Percentiles rank a stretch among this genome's conserved stretches.
Conservation (phyloP, 2,113 vertebrate genomes). For the Ceuthmochares aereus region DNA sequence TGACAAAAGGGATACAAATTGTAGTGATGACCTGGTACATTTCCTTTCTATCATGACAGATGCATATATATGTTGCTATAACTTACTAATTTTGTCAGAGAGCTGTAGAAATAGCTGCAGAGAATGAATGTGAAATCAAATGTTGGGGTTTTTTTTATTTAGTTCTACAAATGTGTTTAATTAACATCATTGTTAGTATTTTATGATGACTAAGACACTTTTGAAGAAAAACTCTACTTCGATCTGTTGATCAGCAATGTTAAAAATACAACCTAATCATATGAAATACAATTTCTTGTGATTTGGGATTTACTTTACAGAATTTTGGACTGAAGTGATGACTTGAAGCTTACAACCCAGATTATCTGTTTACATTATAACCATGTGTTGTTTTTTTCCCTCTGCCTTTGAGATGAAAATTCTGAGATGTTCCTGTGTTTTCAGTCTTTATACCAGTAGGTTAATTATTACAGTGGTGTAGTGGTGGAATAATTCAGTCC, state of each 20-base stretch:
- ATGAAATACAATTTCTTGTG: not conserved
- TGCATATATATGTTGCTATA: not conserved
- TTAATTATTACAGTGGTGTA: not conserved
- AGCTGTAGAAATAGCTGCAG: not conserved
- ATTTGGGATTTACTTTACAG: constrained; percentile 30
- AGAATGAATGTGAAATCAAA: not conserved
- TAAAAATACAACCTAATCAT: constrained; percentile 41
- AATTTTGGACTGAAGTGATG: constrained; percentile 24
- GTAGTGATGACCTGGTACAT: not conserved
- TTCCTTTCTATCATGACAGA: not conserved
- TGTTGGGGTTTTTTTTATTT: not conserved
- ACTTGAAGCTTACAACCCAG: not conserved
- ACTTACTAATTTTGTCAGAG: not conserved
- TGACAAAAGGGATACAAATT: not conserved
- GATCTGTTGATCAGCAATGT: constrained; percentile 20
- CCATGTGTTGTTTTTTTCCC: not conserved
- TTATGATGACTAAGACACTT: constrained; percentile 26
- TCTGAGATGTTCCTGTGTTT: not conserved
- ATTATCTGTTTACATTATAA: not conserved
- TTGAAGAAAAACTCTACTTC: constrained; percentile 3
- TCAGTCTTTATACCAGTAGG: not conserved
- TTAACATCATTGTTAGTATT: constrained; percentile 1
- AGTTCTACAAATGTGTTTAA: not conserved
- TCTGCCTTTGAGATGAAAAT: not conserved
- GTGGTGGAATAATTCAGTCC: not conserved